These are phyloP conservation scores for Passer montanus DNA, from an alignment of 2,113 vertebrate species.

Conservation along the genomic window DNA sequence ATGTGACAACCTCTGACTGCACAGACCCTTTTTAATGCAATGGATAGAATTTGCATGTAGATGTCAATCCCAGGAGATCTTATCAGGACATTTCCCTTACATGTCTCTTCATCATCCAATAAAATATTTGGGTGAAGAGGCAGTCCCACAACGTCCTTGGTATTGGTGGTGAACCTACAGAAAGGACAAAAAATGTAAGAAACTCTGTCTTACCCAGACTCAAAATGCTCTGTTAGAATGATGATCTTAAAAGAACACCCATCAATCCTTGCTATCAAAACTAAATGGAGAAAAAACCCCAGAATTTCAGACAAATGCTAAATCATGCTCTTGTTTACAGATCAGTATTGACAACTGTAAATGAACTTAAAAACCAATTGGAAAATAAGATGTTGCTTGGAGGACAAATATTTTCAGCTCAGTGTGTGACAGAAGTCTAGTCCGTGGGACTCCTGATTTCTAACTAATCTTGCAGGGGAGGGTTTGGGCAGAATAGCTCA, in stretches of 20 bases:
- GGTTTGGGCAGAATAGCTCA: neutral
- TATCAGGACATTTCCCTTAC: neutral
- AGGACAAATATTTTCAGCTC: neutral
- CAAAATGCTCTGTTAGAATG: neutral
- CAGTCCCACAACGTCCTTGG: neutral
- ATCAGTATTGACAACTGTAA: neutral
- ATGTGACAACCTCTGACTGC: neutral
- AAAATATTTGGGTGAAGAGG: neutral
- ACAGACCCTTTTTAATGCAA: neutral
- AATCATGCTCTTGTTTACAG: neutral
- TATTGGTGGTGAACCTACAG: neutral
- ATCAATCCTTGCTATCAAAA: neutral
- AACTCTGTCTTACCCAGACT: neutral
- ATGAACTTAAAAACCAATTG: neutral
- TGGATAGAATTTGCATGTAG: neutral
- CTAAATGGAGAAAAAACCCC: neutral
- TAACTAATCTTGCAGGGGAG: neutral
- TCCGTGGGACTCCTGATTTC: neutral
- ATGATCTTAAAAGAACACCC: neutral
- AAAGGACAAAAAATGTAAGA: rapidly evolving
- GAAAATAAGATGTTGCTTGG: neutral
- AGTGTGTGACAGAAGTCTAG: neutral
- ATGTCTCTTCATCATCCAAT: neutral
- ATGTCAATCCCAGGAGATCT: neutral
- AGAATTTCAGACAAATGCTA: neutral